Conservation (phyloP, 2,113 vertebrate genomes). For the Cephalopterus ornatus region DNA sequence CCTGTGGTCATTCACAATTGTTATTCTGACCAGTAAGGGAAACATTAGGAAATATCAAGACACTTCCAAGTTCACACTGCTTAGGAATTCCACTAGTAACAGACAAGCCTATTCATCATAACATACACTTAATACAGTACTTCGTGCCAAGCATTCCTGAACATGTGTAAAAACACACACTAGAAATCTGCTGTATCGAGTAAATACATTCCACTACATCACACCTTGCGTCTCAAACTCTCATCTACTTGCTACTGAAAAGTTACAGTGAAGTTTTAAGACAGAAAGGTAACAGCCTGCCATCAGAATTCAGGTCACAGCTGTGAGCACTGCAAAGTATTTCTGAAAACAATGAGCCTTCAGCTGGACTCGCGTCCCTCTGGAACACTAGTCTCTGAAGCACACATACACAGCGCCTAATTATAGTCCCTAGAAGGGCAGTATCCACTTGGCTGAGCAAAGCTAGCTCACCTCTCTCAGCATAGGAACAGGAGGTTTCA, state of each 20-base stretch:
- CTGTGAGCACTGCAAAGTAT: neutral
- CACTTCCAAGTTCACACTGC: neutral
- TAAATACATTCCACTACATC: neutral
- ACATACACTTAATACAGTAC: neutral
- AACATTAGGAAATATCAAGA: neutral
- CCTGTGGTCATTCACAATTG: neutral
- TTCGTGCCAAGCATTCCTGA: neutral
- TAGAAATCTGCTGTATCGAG: rapidly evolving
- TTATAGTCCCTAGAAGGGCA: rapidly evolving
- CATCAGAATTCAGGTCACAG: neutral
- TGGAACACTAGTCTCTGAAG: neutral
- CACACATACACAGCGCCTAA: rapidly evolving
- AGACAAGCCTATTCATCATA: neutral
- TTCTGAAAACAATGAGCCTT: neutral
- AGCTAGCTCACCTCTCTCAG: neutral
- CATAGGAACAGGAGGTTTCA: rapidly evolving
- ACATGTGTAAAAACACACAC: neutral
- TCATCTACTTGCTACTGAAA: neutral
- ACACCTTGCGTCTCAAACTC: neutral
- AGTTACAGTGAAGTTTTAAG: neutral
- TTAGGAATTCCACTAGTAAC: neutral
- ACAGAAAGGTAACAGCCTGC: neutral
- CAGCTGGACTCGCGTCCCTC: neutral
- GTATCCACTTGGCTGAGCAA: neutral
- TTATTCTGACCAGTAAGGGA: neutral